Percentiles rank a stretch among this genome's conserved stretches.
Evolutionary conservation across 2,797 vertebrate genomes (phyloP).

Genomic region (Taenioides sp.): DNA sequence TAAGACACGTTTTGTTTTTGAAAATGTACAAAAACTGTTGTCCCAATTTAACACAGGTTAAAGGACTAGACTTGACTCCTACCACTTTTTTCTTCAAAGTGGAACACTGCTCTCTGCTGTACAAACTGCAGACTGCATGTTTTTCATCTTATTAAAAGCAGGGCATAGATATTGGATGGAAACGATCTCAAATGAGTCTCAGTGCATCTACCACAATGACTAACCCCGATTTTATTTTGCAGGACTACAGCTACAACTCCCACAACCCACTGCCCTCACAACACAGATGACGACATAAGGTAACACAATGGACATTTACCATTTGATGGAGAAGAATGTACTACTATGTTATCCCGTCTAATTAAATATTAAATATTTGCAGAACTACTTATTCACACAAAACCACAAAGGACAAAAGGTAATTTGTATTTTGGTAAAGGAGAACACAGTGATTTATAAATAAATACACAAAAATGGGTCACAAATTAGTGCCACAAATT

Average conservation of each 20-base stretch:
- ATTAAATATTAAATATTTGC: neutral
- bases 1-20: neutral
- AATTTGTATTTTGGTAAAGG: neutral
- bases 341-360: neutral
- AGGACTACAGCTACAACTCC: neutral
- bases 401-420: constrained; percentile 5
- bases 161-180: no score
- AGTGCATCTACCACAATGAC: neutral
- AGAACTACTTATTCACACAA: neutral
- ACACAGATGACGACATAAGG: neutral
- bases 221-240: neutral
- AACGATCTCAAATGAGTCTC: neutral
- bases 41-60: neutral
- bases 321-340: neutral
- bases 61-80: neutral
- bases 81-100: neutral
- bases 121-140: neutral
- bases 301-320: neutral
- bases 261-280: neutral
- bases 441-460: neutral
- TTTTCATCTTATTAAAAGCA: neutral
- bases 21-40: neutral
- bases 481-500: neutral
- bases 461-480: neutral
- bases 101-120: neutral